A percentile compares a stretch with the other conserved stretches of the same genome.
Evolutionary conservation across 2,113 vertebrate genomes (phyloP).

Genomic region (Nycticebus coucang): DNA sequence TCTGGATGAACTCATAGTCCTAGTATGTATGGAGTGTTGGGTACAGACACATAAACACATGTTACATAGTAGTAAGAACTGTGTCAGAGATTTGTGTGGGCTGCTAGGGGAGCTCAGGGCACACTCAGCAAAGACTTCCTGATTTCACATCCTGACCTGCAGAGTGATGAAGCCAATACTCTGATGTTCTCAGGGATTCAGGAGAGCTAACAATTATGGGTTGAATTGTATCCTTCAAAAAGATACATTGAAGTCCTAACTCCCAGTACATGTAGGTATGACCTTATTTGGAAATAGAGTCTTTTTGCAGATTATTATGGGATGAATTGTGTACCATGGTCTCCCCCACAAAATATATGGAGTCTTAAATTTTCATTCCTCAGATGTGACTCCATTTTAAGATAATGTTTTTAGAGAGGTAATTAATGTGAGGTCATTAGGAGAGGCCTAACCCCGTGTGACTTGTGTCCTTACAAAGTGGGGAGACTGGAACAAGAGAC

Average conservation of each 20-base stretch:
- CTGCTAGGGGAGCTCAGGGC: neutral
- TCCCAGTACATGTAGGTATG: neutral
- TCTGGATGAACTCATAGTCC: neutral
- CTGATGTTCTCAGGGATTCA: neutral
- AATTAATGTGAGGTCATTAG: neutral
- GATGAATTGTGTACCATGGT: neutral
- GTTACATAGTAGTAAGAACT: neutral
- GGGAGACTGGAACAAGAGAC: neutral
- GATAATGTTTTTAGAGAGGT: neutral
- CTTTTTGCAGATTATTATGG: neutral
- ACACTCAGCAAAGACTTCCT: neutral
- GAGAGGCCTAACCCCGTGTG: neutral
- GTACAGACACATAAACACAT: neutral
- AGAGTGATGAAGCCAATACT: neutral
- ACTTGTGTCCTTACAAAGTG: neutral
- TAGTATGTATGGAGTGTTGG: neutral
- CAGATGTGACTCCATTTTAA: neutral
- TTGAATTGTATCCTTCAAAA: neutral
- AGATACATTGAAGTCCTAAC: neutral
- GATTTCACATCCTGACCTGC: neutral
- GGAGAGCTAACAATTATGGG: neutral
- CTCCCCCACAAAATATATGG: neutral
- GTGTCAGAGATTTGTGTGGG: neutral
- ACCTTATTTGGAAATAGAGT: neutral
- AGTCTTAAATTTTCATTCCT: neutral